These are phyloP conservation scores for Takifugu flavidus DNA, from an alignment of 2,113 vertebrate genomes.

Conservation along the genomic window DNA sequence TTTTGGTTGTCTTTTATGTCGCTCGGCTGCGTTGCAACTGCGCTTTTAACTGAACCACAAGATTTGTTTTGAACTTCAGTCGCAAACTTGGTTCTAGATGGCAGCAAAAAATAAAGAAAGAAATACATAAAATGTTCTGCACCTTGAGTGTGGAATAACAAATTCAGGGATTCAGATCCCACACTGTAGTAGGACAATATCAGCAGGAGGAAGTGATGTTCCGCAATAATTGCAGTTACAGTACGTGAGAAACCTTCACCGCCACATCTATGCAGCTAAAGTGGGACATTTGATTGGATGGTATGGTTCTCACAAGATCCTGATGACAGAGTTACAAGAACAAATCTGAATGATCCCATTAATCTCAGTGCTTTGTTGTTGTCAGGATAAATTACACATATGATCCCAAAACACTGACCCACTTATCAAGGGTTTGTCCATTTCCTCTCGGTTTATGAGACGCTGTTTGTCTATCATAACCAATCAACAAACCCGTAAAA, in stretches of 20 bases:
- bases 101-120: background rate
- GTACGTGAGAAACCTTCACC: background rate
- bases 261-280: background rate
- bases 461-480: too few relatives aligned
- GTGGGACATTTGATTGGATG: background rate
- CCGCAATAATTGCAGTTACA: background rate
- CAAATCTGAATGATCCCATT: too few relatives aligned
- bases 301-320: background rate
- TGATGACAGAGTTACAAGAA: background rate
- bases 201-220: background rate
- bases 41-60: slow-evolving; percentile 12
- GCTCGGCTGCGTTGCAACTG: slow-evolving; percentile 6
- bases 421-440: too few relatives aligned
- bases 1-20: slow-evolving; percentile 19
- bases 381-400: too few relatives aligned
- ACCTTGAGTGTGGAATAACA: background rate
- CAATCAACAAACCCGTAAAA: too few relatives aligned
- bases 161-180: background rate
- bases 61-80: background rate
- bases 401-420: too few relatives aligned
- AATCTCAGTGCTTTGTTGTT: too few relatives aligned
- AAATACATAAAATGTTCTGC: background rate
- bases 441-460: too few relatives aligned
- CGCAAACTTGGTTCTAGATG: background rate
- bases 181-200: background rate